Evolutionary conservation across 2,888 invertebrate species (phyloP).

Genomic region (Patella caerulea): DNA sequence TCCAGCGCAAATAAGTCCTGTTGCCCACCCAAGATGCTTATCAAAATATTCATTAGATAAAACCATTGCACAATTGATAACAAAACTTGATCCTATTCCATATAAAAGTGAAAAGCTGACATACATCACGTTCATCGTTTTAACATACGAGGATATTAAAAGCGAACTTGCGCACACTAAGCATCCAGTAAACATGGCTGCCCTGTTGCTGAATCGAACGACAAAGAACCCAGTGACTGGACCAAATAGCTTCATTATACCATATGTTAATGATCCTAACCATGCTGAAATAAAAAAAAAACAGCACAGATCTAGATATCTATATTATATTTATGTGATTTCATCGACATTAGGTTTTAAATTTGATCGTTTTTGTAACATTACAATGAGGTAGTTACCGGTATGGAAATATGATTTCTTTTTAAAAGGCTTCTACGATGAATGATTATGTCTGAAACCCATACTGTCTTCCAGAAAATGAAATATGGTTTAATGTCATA

Average conservation of each 20-base stretch:
- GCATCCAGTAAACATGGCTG: conserved; percentile 50
- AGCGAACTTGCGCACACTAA: conserved; percentile 51
- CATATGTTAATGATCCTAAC: conserved; percentile 60
- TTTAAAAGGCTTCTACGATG: no score
- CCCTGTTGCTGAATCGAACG: conserved; percentile 47
- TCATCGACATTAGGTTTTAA: no score
- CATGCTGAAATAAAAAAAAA: conserved; percentile 52
- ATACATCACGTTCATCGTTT: conserved; percentile 46
- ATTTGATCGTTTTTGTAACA: no score
- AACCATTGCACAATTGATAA: conserved; percentile 58
- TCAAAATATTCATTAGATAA: conserved; percentile 58
- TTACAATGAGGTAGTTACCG: no score
- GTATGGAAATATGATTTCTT: no score
- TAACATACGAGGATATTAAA: conserved; percentile 53
- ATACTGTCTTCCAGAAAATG: no score
- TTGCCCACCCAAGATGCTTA: conserved; percentile 55
- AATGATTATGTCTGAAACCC: no score
- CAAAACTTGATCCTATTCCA: conserved; percentile 58
- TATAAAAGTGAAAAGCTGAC: conserved; percentile 56
- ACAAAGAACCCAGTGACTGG: conserved; percentile 52
- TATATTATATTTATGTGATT: no score
- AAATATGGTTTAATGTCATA: no score
- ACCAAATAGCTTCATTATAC: conserved; percentile 58
- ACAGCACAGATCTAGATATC: no score
- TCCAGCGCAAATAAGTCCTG: conserved; percentile 58